Conservation (phyloP, 2,797 vertebrate genomes). For the Gallinago stenura region DNA sequence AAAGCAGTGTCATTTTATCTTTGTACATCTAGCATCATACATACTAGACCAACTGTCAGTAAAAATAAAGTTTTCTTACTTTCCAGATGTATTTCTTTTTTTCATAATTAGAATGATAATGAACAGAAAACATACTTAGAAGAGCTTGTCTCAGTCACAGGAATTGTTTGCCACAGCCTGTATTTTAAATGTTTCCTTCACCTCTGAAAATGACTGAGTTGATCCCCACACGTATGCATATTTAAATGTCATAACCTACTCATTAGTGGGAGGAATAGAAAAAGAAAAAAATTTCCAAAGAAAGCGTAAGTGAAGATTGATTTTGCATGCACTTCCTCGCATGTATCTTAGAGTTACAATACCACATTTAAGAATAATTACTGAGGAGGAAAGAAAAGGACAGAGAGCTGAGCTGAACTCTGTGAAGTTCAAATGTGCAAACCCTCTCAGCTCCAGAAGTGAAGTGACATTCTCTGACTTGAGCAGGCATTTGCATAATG, state of each 20-base stretch:
- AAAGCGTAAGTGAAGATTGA: not conserved
- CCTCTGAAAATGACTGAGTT: constrained; percentile 14
- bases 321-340: constrained; percentile 21
- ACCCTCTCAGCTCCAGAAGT: not conserved
- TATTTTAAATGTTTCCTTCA: not conserved
- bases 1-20: not conserved
- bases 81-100: not conserved
- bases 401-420: not conserved
- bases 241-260: constrained; percentile 32
- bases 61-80: not conserved
- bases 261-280: not conserved
- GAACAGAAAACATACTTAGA: not conserved
- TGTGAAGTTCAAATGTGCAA: constrained; percentile 36
- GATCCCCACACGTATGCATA: not conserved
- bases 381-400: constrained; percentile 1
- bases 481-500: constrained; percentile 39
- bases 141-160: not conserved
- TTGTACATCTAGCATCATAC: not conserved
- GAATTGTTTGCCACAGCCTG: not conserved
- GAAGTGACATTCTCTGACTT: constrained; percentile 20
- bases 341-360: not conserved
- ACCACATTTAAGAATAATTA: not conserved
- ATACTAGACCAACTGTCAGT: not conserved
- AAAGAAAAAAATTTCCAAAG: not conserved
- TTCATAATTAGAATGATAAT: not conserved